phyloP scores from a whole-genome alignment of 2,888 invertebrate genomes.

The Tenthredo mesomela region DNA sequence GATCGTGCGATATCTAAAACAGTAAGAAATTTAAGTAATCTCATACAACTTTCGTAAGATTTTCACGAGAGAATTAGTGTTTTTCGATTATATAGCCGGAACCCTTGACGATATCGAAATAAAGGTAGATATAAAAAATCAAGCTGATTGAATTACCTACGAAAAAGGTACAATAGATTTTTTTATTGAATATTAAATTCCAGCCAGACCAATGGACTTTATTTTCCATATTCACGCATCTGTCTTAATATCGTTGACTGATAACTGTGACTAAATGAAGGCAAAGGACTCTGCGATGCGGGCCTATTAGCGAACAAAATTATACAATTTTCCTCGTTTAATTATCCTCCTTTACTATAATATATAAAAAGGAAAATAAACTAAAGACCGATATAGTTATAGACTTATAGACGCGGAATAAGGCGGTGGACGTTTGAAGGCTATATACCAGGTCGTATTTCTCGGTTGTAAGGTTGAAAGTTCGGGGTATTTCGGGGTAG shows the following conservation, averaged over 20 bases:
- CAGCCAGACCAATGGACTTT: background rate
- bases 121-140: background rate
- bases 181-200: background rate
- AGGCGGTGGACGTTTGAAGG: background rate
- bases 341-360: background rate
- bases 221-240: background rate
- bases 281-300: too few species aligned
- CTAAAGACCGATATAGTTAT: background rate
- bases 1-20: background rate
- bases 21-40: background rate
- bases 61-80: background rate
- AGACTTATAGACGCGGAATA: background rate
- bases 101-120: background rate
- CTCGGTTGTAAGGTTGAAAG: background rate
- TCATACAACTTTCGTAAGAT: background rate
- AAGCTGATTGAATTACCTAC: background rate
- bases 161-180: background rate
- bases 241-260: background rate
- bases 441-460: background rate
- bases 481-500: slow-evolving; percentile 29
- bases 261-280: background rate
- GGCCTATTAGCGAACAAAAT: too few species aligned
- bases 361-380: background rate
- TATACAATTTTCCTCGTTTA: background rate
- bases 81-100: background rate